Base-by-base conservation (phyloP, 2,797 vertebrate species). In the Aselliscus stoliczkanus region DNA sequence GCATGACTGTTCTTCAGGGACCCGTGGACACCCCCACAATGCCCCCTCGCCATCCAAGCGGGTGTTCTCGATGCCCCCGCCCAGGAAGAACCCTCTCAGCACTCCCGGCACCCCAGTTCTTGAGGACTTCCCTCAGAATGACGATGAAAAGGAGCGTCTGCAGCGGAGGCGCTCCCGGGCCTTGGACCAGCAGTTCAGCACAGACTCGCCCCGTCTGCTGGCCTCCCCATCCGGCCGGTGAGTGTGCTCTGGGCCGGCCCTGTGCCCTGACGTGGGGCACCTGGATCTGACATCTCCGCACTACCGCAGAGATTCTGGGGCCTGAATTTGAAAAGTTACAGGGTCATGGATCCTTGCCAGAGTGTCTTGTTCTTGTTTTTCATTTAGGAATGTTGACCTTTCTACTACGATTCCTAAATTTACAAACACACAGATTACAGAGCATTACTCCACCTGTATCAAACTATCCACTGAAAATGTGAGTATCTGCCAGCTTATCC, bases 391-490 rank as follows among this genome's bases (percentile, higher is more conserved):
- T 39, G n/a, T 97, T 31, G 99, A 99, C 17, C 97, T 98, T 39
- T 96, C 95, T 42, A 97, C 99, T 29, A 97, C 98, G 0, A 97
- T 99, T 52, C 99, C 99, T 15, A 99, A 99, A 56, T 98, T 99
- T 97, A 99, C 98, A 60, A 99, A 99, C 90, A 98, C 98, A 0
- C 99, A 99, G 98, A 99, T 99, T 97, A 98, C 99, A 3, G 99
- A 99, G 60, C 99, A 99, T 98, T 99, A 99, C 96, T 99, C 99
- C 67, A 99, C 99, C 72, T 99, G 99, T 97, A 99, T 99, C 98
- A 99, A 99, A 95, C 99, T 99, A 31, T 99, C 99, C 82, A 98
- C 99, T 11, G 99, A 99, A 98, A 99, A 99, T 65, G 99, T 99
- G 98, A 99, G 99, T 99, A 44, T 6, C 54, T 72, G 65, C 31